These are phyloP conservation scores for Ramphastos sulfuratus DNA, from an alignment of 2,113 vertebrate genomes.

Conservation along the genomic window DNA sequence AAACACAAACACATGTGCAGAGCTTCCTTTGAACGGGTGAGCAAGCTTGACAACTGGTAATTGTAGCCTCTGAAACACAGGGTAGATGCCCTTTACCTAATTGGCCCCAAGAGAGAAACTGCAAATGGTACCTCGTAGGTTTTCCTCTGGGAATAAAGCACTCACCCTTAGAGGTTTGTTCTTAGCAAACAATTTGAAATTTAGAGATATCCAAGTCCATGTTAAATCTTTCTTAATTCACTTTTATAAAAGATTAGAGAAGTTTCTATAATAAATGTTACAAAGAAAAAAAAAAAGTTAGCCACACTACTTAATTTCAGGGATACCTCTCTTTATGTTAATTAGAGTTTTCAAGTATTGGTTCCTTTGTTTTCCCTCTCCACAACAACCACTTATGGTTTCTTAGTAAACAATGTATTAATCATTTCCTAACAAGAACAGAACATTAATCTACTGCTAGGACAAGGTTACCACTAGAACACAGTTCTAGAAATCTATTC, in stretches of 20 bases:
- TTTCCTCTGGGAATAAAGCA: slow-evolving; percentile 10
- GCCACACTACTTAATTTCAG: neutral
- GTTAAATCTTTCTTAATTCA: neutral
- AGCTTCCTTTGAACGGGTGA: slow-evolving; percentile 8
- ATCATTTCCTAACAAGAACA: neutral
- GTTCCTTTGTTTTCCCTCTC: neutral
- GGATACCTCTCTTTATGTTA: neutral
- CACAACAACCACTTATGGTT: neutral
- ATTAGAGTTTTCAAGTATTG: neutral
- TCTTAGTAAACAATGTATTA: neutral
- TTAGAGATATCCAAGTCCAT: neutral
- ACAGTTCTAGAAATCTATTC: neutral
- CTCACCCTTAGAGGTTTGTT: neutral
- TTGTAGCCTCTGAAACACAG: neutral
- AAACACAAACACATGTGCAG: neutral
- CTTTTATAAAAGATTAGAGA: neutral
- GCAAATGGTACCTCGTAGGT: neutral
- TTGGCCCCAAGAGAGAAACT: slow-evolving; percentile 36
- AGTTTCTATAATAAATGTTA: neutral
- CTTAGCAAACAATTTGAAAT: neutral
- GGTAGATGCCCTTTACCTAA: slow-evolving; percentile 48
- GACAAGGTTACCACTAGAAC: neutral
- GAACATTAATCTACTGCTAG: neutral
- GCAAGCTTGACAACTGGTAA: slow-evolving; percentile 11
- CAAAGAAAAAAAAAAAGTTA: neutral